Evolutionary conservation across 2,888 invertebrate species (phyloP).

Genomic region (Drosophila yooni): DNA sequence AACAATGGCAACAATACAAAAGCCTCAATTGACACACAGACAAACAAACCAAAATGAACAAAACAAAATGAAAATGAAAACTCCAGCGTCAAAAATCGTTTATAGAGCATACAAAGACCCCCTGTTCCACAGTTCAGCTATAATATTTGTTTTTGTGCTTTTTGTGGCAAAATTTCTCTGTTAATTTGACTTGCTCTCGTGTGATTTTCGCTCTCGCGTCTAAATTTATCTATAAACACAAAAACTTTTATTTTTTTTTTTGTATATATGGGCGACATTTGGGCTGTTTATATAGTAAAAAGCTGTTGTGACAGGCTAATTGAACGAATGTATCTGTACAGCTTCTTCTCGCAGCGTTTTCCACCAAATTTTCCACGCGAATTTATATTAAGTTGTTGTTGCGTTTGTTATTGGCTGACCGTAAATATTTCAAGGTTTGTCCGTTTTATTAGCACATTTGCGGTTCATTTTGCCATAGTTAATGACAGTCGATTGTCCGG

Average conservation of each 20-base stretch:
- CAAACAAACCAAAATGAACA: constrained; percentile 43
- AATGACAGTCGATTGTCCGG: constrained; percentile 75
- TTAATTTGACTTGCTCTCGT: constrained; percentile 7
- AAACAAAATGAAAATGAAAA: constrained; percentile 24
- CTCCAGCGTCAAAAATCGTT: background rate
- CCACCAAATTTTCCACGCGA: constrained; percentile 42
- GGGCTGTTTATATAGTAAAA: constrained; percentile 51
- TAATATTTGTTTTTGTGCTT: constrained; percentile 35
- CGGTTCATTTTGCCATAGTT: constrained; percentile 63
- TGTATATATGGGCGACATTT: constrained; percentile 44
- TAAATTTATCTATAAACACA: constrained; percentile 71
- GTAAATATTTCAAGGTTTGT: constrained; percentile 57
- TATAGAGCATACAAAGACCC: background rate
- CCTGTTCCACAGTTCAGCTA: background rate
- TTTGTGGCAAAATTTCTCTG: constrained; percentile 29
- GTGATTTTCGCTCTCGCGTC: constrained; percentile 50
- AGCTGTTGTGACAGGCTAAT: constrained; percentile 64
- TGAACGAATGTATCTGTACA: constrained; percentile 62
- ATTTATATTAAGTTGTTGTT: constrained; percentile 4
- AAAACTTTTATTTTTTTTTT: constrained; percentile 14
- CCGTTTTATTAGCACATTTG: constrained; percentile 69
- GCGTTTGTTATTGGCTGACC: background rate
- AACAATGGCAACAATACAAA: constrained; percentile 52
- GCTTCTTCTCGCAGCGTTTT: constrained; percentile 28
- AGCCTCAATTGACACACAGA: constrained; percentile 58